These are phyloP conservation scores for Ascidia mentula DNA, from an alignment of 23 tunicate species.

Conservation along the genomic window DNA sequence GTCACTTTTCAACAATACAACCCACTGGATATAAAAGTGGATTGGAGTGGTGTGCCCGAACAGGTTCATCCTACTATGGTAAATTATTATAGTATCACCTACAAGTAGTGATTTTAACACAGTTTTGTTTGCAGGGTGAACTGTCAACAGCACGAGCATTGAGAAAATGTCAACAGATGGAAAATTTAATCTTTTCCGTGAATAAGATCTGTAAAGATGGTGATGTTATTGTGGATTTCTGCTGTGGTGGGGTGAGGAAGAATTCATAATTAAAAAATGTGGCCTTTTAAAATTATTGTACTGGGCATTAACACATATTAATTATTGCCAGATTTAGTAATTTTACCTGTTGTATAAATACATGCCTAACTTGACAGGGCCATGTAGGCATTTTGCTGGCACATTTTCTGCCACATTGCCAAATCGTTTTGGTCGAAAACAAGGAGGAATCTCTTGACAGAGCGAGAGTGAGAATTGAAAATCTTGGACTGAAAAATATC, in stretches of 20 bases:
- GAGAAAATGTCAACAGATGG: slow-evolving; percentile 89
- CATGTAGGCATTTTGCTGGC: slow-evolving; percentile 95
- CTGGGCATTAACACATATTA: background rate
- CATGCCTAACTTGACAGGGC: slow-evolving; percentile 42
- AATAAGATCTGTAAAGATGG: slow-evolving; percentile 50
- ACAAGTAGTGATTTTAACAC: background rate
- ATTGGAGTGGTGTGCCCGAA: slow-evolving; percentile 55
- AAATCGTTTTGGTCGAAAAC: slow-evolving; percentile 76
- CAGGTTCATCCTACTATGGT: slow-evolving; percentile 74
- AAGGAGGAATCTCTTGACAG: slow-evolving; percentile 93
- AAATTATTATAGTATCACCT: background rate
- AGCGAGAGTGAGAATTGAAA: slow-evolving; percentile 73
- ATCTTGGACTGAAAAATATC: slow-evolving; percentile 53
- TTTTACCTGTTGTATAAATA: background rate
- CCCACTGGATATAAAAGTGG: slow-evolving; percentile 20
- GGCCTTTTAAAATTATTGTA: too few species aligned
- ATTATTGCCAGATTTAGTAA: background rate
- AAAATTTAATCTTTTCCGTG: slow-evolving; percentile 61
- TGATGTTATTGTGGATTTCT: slow-evolving; percentile 89
- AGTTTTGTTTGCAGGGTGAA: slow-evolving; percentile 41
- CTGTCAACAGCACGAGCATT: slow-evolving; percentile 64
- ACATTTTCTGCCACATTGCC: slow-evolving; percentile 63
- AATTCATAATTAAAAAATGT: background rate
- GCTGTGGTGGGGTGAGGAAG: slow-evolving; percentile 92
- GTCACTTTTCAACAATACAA: slow-evolving; percentile 29